phyloP scores from a whole-genome alignment of 2,797 vertebrate species.

The Sebastes goodei region DNA sequence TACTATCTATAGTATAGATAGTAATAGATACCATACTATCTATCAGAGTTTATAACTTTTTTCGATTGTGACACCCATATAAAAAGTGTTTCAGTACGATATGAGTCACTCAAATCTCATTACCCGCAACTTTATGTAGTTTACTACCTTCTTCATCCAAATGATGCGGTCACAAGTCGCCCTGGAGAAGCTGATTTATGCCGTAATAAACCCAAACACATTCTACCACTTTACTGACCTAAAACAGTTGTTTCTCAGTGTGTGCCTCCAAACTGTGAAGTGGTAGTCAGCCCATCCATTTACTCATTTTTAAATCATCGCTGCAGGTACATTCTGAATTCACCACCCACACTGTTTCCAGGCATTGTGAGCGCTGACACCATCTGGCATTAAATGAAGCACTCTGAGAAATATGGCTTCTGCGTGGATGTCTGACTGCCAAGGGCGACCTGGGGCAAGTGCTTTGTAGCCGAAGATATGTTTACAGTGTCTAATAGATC shows the following conservation, averaged over 20 bases:
- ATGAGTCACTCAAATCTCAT: background rate
- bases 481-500: conserved; percentile 65
- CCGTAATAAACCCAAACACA: conserved; percentile 8
- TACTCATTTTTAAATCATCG: conserved; percentile 32
- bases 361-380: conserved; percentile 52
- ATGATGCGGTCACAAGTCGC: background rate
- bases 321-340: conserved; percentile 48
- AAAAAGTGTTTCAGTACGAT: background rate
- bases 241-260: conserved; percentile 19
- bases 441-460: conserved; percentile 58
- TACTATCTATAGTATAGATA: too few relatives aligned
- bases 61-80: background rate
- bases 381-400: conserved; percentile 67
- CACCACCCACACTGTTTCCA: conserved; percentile 48
- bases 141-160: background rate
- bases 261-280: conserved; percentile 13
- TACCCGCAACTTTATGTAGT: background rate
- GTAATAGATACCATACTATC: too few relatives aligned
- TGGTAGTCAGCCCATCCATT: conserved; percentile 13
- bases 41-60: background rate
- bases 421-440: conserved; percentile 52
- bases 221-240: background rate
- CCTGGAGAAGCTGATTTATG: background rate
- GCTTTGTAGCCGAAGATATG: conserved; percentile 53
- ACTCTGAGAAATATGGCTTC: conserved; percentile 60